phyloP scores from a whole-genome alignment of 2,888 invertebrate genomes.

The Furcula furcula region DNA sequence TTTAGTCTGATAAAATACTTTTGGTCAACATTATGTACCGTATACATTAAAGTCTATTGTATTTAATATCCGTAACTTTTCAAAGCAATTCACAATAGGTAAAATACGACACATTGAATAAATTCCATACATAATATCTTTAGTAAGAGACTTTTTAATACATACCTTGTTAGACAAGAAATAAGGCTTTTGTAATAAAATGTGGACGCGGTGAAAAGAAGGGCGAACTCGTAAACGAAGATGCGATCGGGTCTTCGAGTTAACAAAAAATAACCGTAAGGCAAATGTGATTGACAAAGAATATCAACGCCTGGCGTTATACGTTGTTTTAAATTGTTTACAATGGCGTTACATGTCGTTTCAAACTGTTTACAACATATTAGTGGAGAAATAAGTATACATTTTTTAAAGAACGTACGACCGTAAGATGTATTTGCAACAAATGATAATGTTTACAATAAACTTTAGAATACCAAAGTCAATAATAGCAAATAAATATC shows the following conservation, averaged over 20 bases:
- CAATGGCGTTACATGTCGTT: too few relatives aligned
- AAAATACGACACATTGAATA: constrained; percentile 6
- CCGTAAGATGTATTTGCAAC: too few relatives aligned
- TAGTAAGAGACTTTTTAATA: constrained; percentile 12
- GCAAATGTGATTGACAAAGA: constrained; percentile 7
- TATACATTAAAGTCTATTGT: too few relatives aligned
- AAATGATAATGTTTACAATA: too few relatives aligned
- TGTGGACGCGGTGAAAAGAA: constrained; percentile 33
- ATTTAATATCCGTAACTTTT: too few relatives aligned
- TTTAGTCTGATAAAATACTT: too few relatives aligned
- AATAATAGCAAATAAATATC: too few relatives aligned
- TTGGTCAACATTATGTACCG: too few relatives aligned
- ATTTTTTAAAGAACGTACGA: too few relatives aligned
- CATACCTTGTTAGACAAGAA: constrained; percentile 26
- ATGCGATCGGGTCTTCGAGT: constrained; percentile 30
- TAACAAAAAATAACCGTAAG: constrained; percentile 20
- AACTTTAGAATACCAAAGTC: too few relatives aligned
- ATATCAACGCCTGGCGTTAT: neutral
- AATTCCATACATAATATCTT: neutral
- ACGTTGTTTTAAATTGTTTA: neutral
- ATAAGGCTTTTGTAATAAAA: constrained; percentile 31
- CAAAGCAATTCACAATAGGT: neutral
- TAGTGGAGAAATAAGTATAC: too few relatives aligned
- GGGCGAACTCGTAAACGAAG: constrained; percentile 25
- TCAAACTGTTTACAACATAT: too few relatives aligned